These are phyloP conservation scores for Arenaria interpres DNA, from an alignment of 2,113 vertebrate genomes.

Conservation along the genomic window DNA sequence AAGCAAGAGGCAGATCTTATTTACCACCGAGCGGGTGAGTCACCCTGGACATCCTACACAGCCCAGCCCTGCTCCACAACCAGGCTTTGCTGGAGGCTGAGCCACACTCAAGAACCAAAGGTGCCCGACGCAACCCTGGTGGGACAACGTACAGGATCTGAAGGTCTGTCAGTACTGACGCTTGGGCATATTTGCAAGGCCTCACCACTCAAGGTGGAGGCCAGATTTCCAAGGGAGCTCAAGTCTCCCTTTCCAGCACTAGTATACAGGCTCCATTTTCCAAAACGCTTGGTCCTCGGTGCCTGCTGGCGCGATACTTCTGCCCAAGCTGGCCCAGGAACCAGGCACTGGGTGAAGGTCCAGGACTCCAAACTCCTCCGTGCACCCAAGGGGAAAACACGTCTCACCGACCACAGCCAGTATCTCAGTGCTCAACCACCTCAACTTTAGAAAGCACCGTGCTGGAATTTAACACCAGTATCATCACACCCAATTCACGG, in stretches of 20 bases:
- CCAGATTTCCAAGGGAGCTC: not conserved
- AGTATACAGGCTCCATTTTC: not conserved
- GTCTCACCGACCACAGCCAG: not conserved
- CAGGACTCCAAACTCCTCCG: not conserved
- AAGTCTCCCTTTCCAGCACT: not conserved
- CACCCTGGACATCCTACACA: not conserved
- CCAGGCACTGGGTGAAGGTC: not conserved
- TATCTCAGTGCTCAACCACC: not conserved
- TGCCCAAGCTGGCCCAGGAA: fast-evolving
- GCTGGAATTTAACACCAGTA: not conserved
- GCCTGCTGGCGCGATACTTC: not conserved
- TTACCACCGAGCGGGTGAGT: not conserved
- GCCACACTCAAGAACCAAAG: not conserved
- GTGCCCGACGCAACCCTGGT: not conserved
- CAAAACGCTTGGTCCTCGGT: fast-evolving
- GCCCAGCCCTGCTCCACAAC: not conserved
- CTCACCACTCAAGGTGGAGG: not conserved
- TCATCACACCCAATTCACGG: not conserved
- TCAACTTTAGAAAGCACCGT: fast-evolving
- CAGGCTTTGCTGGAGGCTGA: not conserved
- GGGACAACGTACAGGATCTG: not conserved
- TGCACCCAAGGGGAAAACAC: not conserved
- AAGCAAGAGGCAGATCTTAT: conserved; percentile 6
- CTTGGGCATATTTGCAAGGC: not conserved
- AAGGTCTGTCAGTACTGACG: not conserved